phyloP scores from a whole-genome alignment of 2,888 invertebrate genomes.

The Xestobium rufovillosum region DNA sequence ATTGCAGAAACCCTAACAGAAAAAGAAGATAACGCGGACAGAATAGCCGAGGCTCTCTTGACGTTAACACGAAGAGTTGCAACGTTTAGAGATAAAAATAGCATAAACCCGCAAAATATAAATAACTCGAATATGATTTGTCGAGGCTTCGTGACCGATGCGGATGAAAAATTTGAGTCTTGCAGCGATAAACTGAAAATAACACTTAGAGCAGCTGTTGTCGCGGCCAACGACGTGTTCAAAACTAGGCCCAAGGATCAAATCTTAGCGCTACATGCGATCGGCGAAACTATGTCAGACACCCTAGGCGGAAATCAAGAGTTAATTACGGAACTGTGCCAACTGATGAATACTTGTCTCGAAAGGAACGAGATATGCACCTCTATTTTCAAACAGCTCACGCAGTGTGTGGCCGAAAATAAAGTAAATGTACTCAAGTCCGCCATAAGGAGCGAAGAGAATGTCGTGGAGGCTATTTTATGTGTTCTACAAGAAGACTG shows the following conservation, averaged over 20 bases:
- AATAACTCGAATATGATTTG: slow-evolving; percentile 29
- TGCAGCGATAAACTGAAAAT: slow-evolving; percentile 35
- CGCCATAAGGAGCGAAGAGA: slow-evolving; percentile 49
- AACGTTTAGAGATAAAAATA: slow-evolving; percentile 39
- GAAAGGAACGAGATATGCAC: slow-evolving; percentile 39
- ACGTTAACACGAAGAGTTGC: slow-evolving; percentile 38
- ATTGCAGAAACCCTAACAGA: slow-evolving; percentile 35
- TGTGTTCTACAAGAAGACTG: slow-evolving; percentile 57
- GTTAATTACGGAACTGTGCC: slow-evolving; percentile 34
- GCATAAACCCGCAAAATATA: slow-evolving; percentile 39
- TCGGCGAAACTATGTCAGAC: slow-evolving; percentile 36
- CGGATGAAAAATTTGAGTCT: slow-evolving; percentile 33
- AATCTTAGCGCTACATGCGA: slow-evolving; percentile 36
- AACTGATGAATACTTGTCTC: slow-evolving; percentile 35
- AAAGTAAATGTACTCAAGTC: slow-evolving; percentile 58
- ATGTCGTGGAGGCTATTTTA: slow-evolving; percentile 56
- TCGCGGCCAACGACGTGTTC: slow-evolving; percentile 40
- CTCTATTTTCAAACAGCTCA: slow-evolving; percentile 37
- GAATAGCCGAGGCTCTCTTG: slow-evolving; percentile 39
- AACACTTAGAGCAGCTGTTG: slow-evolving; percentile 38
- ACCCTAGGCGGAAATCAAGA: slow-evolving; percentile 32
- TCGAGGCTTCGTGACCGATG: slow-evolving; percentile 29
- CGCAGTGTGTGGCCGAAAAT: slow-evolving; percentile 49
- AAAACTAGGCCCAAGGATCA: slow-evolving; percentile 41
- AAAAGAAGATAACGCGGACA: slow-evolving; percentile 36